phyloP scores from a whole-genome alignment of 2,113 vertebrate genomes.

The Oryzias woworae region DNA sequence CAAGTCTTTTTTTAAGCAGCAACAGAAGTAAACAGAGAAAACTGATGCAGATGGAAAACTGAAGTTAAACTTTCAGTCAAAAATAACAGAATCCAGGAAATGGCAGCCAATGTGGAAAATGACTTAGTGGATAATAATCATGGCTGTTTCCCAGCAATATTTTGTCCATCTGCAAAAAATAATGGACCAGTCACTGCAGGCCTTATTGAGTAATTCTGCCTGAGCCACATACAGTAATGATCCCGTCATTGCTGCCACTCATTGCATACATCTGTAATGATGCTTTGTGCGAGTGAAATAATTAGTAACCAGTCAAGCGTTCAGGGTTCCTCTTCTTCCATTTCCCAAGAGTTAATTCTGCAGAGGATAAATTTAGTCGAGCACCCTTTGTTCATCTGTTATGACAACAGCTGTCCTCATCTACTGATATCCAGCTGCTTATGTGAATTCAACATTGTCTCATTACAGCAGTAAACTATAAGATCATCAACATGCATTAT shows the following conservation, averaged over 20 bases:
- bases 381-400: constrained; percentile 35
- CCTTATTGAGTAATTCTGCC: constrained; percentile 27
- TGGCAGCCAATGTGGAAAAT: too few relatives aligned
- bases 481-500: background rate
- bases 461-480: background rate
- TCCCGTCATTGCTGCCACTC: constrained; percentile 32
- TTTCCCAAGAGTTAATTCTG: constrained; percentile 63
- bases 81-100: too few relatives aligned
- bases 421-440: constrained; percentile 11
- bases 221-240: constrained; percentile 22
- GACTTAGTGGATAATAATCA: background rate
- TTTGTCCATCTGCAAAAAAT: constrained; percentile 24
- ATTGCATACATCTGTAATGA: constrained; percentile 57
- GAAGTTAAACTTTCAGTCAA: too few relatives aligned
- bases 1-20: too few relatives aligned
- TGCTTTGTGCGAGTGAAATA: constrained; percentile 53
- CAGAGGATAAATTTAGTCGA: constrained; percentile 37
- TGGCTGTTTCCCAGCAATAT: constrained; percentile 1
- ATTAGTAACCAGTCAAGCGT: constrained; percentile 62
- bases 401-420: constrained; percentile 18
- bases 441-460: constrained; percentile 4
- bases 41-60: too few relatives aligned
- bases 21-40: too few relatives aligned
- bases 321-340: constrained; percentile 35
- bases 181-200: constrained; percentile 10